Evolutionary conservation across 2,888 invertebrate species (phyloP).

Genomic region (Drosophila algonquin): DNA sequence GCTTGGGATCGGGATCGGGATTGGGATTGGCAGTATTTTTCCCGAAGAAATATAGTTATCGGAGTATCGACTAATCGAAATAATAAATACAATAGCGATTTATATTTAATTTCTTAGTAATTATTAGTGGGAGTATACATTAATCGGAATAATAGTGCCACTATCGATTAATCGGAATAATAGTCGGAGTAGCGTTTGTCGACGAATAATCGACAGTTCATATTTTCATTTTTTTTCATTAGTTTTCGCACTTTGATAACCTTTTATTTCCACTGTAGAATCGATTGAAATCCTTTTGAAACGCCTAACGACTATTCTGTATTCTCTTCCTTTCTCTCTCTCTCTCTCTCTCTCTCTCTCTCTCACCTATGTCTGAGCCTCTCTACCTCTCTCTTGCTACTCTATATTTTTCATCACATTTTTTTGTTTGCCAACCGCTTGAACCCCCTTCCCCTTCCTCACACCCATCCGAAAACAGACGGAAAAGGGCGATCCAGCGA

Average conservation of each 20-base stretch:
- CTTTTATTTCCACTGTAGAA: slow-evolving; percentile 5
- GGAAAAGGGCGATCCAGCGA: slow-evolving; percentile 40
- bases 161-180: too few relatives aligned
- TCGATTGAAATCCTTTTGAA: background rate
- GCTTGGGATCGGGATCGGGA: background rate
- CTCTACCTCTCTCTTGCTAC: slow-evolving; percentile 29
- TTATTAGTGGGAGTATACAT: too few relatives aligned
- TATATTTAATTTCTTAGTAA: too few relatives aligned
- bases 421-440: slow-evolving; percentile 27
- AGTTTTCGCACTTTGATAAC: background rate
- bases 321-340: slow-evolving; percentile 23
- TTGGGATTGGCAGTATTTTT: too few relatives aligned
- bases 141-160: too few relatives aligned
- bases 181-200: too few relatives aligned
- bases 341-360: slow-evolving; percentile 20
- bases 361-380: slow-evolving; percentile 18
- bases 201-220: too few relatives aligned
- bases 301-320: slow-evolving; percentile 15
- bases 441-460: background rate
- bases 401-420: slow-evolving; percentile 18
- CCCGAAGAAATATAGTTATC: too few relatives aligned
- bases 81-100: too few relatives aligned
- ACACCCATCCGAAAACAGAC: slow-evolving; percentile 30
- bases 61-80: too few relatives aligned
- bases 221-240: background rate